Conservation (phyloP, 2,113 vertebrate genomes). For the Micronisus gabar region DNA sequence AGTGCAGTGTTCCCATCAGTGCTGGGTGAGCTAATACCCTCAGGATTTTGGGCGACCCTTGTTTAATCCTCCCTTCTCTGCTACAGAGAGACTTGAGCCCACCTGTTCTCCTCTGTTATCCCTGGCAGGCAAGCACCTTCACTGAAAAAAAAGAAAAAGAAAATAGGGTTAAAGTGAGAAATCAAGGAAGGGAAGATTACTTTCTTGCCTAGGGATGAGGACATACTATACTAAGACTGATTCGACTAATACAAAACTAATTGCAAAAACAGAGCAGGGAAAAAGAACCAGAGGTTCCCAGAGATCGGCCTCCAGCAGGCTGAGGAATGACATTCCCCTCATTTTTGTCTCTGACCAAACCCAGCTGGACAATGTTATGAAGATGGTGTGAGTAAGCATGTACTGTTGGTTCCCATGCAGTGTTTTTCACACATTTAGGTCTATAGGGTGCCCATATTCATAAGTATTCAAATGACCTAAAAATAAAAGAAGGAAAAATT, state of each 20-base stretch:
- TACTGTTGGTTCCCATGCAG: neutral
- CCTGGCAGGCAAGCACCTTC: neutral
- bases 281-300: neutral
- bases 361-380: neutral
- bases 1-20: neutral
- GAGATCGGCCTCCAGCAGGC: neutral
- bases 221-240: neutral
- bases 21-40: neutral
- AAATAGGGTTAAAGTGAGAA: neutral
- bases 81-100: neutral
- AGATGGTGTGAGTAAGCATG: neutral
- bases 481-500: neutral
- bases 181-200: neutral
- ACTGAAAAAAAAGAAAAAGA: neutral
- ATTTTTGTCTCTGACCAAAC: neutral
- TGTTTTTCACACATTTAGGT: neutral
- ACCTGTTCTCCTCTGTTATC: neutral
- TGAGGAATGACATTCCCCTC: neutral
- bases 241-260: neutral
- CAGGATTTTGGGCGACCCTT: fast-evolving
- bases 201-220: neutral
- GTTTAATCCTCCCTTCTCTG: neutral
- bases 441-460: neutral
- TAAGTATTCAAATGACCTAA: neutral
- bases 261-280: neutral